Evolutionary conservation across 2,113 vertebrate genomes (phyloP), one percentile per base, ranked within the genome.

Genomic region (Natator depressus): DNA sequence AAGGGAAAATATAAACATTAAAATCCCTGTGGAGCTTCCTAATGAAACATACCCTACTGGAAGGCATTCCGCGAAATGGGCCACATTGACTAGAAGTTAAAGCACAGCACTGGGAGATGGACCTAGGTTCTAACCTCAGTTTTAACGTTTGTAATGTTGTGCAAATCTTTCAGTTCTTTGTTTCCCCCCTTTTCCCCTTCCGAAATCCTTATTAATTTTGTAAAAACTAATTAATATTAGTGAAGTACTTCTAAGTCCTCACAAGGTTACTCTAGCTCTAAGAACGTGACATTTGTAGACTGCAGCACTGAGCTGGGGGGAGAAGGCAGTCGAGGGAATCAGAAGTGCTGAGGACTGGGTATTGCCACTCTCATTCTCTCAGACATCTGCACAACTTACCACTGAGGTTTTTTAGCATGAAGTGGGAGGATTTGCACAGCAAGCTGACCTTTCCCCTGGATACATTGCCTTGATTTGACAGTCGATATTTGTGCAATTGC

Each of bases 1-100:
- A 65, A 65, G 59, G 55, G 8, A 79, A 11, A 20, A 12, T 17
- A 10, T 10, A 51, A 55, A 14, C 10, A 29, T 54, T 1, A 46
- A 31, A 5, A 1, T 31, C n/a, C 8, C 10, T 62, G 49, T 0
- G 1, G 85, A 29, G 14, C 35, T 29, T 35, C 5, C 5, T 4
- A 42, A 10, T 62, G 16, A 4, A 80, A 79, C 59, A 38, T 59
- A 13, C 8, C 42, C 42, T 25, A 7, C 38, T 29, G 46, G 29
- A 14, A 80, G 4, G 2, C 3, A 35, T 5, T 50, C 10, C 55
- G 53, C 27, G 51, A 72, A 80, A 38, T 2, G 5, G 35, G 75
- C 8, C 62, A 42, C 42, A 42, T 42, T 42, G 42, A 42, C 42
- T 42, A 42, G 42, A 42, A 42, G 42, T 42, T 42, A 42, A 42